A percentile compares a stretch with the other conserved stretches of the same genome.
Evolutionary conservation across 2,797 vertebrate species (phyloP).

Genomic region (Pseudochromis fuscus): DNA sequence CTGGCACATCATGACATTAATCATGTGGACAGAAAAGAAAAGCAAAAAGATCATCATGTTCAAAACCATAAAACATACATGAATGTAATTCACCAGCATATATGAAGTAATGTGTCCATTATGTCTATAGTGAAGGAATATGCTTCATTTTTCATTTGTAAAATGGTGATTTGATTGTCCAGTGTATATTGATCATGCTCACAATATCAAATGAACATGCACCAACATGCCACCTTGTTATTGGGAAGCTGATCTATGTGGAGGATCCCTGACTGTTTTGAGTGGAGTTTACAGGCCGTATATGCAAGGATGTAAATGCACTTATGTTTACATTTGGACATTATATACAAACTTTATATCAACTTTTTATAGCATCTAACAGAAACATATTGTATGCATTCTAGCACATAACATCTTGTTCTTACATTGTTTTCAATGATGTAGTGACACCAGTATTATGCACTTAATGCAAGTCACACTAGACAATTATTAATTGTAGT

Average conservation of each 20-base stretch:
- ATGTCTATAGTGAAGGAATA: constrained; percentile 44
- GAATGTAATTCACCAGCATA: constrained; percentile 79
- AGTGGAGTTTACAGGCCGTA: constrained; percentile 53
- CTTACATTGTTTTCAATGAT: constrained; percentile 59
- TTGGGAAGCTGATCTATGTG: constrained; percentile 12
- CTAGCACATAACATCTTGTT: constrained; percentile 44
- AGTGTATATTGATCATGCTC: constrained; percentile 37
- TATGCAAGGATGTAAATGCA: constrained; percentile 73
- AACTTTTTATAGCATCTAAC: constrained; percentile 39
- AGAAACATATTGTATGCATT: constrained; percentile 52
- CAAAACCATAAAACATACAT: constrained; percentile 52
- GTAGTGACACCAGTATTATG: constrained; percentile 74
- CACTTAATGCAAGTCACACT: constrained; percentile 69
- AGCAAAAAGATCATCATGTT: constrained; percentile 35
- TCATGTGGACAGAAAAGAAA: constrained; percentile 19
- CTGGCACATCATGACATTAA: constrained; percentile 2
- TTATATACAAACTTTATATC: constrained; percentile 52
- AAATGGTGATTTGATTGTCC: constrained; percentile 39
- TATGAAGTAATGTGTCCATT: constrained; percentile 47
- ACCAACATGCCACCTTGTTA: constrained; percentile 25
- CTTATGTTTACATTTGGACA: constrained; percentile 56
- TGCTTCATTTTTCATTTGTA: constrained; percentile 49
- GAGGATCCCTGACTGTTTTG: constrained; percentile 32
- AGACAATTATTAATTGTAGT: constrained; percentile 75
- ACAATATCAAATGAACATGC: constrained; percentile 17